Base-by-base conservation (phyloP, 2,888 invertebrate species). In the Spodoptera exigua region DNA sequence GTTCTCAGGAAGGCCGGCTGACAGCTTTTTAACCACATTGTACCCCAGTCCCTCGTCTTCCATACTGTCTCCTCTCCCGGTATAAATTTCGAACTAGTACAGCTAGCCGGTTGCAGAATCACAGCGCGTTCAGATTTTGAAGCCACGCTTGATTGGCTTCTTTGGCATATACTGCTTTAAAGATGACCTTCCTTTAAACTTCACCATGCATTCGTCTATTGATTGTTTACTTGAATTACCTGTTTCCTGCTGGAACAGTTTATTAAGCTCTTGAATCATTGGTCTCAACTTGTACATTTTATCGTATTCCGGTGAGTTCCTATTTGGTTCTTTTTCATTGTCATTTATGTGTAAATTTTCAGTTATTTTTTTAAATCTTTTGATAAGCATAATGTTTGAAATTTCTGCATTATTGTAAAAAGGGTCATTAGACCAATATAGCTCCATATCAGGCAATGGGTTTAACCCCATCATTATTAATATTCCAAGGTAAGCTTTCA, bases 81-180 rank as follows among this genome's bases (percentile, higher is more conserved):
- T 39, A 34, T 59, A 59, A 45, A 59, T 12, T 12, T 49, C 37
- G 4, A 56, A 56, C 11, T 48, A 35, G 2, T 56, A 56, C 4
- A 56, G 21, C 5, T 43, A 48, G 14, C 55, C 36, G 2, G 41
- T 55, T 21, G 1, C 12, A 11, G 48, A 35, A 12, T 57, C 48
- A 17, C 56, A 57, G n/a, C 68, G 70, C n/a, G n/a, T n/a, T n/a
- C n/a, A n/a, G n/a, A n/a, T n/a, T n/a, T 81, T 77, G 58, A 54
- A 79, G 4, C 75, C 80, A 27, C 77, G 47, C 72, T 78, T 80
- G 36, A 80, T 76, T 0, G 78, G 77, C 49, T 80, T 80, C 32
- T 64, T 44, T 0, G 74, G 78, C 77, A 76, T 76, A 55, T 79
- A 78, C 49, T 79, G 76, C 48, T 78, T 80, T 48, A 76, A 34